Evolutionary conservation across 2,113 vertebrate species (phyloP).

Genomic region (Empidonax traillii): DNA sequence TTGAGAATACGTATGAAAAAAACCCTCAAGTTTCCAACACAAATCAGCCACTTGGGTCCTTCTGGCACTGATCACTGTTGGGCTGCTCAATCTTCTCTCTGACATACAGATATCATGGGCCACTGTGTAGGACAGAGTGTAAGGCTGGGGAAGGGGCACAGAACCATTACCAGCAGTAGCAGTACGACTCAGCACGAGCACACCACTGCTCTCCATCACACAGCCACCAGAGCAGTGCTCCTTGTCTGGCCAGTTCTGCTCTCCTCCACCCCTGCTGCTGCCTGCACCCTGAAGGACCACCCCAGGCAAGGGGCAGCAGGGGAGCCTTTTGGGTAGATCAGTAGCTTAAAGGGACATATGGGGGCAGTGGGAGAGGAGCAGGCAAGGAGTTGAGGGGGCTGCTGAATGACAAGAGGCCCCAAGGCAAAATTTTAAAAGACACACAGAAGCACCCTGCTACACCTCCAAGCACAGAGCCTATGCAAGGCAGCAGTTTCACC

Average conservation of each 20-base stretch:
- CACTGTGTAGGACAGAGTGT: not conserved
- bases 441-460: not conserved
- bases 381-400: not conserved
- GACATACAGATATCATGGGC: not conserved
- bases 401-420: not conserved
- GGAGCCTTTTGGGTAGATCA: not conserved
- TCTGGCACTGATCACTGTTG: not conserved
- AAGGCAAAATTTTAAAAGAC: not conserved
- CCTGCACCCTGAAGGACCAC: not conserved
- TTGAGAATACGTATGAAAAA: not conserved
- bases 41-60: not conserved
- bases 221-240: not conserved
- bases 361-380: not conserved
- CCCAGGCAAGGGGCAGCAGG: fast-evolving
- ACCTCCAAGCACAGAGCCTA: not conserved
- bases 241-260: not conserved
- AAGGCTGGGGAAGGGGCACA: not conserved
- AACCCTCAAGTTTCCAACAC: not conserved
- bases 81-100: not conserved
- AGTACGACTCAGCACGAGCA: not conserved
- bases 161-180: not conserved
- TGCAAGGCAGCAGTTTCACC: not conserved
- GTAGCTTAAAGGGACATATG: not conserved
- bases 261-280: not conserved
- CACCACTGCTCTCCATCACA: not conserved